A percentile compares a stretch with the other conserved stretches of the same genome.
Conservation (phyloP, 2,797 vertebrate species). For the Echeneis naucrates region DNA sequence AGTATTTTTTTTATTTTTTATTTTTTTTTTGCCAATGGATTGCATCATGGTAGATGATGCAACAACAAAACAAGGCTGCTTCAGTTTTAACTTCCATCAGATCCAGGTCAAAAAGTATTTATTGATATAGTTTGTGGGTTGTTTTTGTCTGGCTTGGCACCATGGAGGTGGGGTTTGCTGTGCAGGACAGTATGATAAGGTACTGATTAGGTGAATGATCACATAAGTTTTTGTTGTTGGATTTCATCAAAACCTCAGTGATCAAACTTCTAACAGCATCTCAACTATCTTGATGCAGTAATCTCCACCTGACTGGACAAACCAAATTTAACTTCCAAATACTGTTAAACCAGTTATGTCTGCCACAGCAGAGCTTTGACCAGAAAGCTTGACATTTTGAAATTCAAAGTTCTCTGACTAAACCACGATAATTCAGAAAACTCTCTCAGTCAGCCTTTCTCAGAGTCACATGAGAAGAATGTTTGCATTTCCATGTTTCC, state of each 20-base stretch:
- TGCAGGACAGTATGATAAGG: not conserved
- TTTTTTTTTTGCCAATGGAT: slow-evolving; percentile 52
- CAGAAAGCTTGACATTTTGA: slow-evolving; percentile 45
- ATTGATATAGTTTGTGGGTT: slow-evolving; percentile 5
- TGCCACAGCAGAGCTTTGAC: slow-evolving; percentile 20
- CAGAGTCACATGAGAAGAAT: slow-evolving; percentile 3
- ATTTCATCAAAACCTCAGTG: not conserved
- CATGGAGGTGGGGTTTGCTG: not conserved
- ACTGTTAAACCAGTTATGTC: slow-evolving; percentile 41
- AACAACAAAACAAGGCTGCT: slow-evolving; percentile 23
- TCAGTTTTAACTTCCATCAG: slow-evolving; percentile 37
- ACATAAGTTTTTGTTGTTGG: not conserved
- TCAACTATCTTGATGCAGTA: slow-evolving; percentile 25
- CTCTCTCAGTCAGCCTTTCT: not conserved
- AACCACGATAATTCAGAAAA: not conserved
- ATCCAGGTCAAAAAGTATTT: slow-evolving; percentile 50
- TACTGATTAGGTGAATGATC: not conserved
- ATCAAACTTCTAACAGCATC: not conserved
- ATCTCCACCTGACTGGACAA: slow-evolving; percentile 12
- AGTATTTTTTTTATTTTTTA: slow-evolving; percentile 35
- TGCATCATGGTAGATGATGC: slow-evolving; percentile 21
- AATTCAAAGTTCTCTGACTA: not conserved
- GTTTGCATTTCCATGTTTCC: not conserved
- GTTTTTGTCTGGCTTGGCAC: not conserved
- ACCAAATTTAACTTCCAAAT: slow-evolving; percentile 26